Percentiles rank a stretch among this genome's conserved stretches.
Conservation (phyloP, 2,888 invertebrate genomes). For the Ypsolopha scabrella region DNA sequence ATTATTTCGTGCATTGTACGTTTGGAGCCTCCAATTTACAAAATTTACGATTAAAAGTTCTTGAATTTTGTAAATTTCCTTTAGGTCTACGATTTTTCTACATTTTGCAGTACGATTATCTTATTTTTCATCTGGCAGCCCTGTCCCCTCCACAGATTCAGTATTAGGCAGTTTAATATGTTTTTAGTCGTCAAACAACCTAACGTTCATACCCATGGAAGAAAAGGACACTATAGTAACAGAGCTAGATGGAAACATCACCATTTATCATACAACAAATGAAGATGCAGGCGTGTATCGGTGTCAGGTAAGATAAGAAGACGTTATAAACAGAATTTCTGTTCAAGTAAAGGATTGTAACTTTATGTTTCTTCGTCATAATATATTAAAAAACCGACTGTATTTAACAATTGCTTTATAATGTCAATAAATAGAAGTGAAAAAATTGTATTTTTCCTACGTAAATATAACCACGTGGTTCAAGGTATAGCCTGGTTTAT, state of each 20-base stretch:
- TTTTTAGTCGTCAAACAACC: conserved; percentile 15
- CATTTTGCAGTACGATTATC: not conserved
- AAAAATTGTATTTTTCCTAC: too few species aligned
- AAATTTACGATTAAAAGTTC: not conserved
- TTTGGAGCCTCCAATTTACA: not conserved
- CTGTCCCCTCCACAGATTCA: not conserved
- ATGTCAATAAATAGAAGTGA: too few species aligned
- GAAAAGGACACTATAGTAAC: conserved; percentile 23
- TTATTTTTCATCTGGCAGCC: not conserved
- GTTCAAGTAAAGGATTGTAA: too few species aligned
- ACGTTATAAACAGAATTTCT: too few species aligned
- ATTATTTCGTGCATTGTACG: too few species aligned
- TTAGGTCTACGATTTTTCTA: not conserved
- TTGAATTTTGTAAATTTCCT: not conserved
- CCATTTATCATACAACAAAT: conserved; percentile 59
- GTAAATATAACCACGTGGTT: too few species aligned
- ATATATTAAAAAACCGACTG: too few species aligned
- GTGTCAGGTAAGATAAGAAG: conserved; percentile 53
- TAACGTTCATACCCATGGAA: conserved; percentile 16
- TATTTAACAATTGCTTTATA: too few species aligned
- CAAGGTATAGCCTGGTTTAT: too few species aligned
- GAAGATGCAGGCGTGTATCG: conserved; percentile 67
- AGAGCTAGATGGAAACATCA: conserved; percentile 43
- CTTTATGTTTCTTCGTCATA: too few species aligned
- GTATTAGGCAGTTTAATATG: not conserved